A percentile compares a stretch with the other conserved stretches of the same genome.
Evolutionary conservation across 1,140 invertebrate species (phyloP).

Genomic region (Drosophila quadrilineata): DNA sequence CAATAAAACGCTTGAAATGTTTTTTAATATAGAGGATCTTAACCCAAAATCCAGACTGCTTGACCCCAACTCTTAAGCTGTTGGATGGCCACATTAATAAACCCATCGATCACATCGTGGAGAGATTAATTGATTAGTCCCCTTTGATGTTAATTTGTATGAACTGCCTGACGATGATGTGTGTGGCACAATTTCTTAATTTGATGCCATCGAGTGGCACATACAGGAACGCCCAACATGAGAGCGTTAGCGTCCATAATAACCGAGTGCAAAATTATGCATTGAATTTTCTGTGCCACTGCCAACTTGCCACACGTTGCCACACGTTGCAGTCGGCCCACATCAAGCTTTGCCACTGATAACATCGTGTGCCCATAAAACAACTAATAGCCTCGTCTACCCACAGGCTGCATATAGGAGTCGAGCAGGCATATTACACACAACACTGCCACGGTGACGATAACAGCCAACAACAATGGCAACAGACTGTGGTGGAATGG

Average conservation of each 20-base stretch:
- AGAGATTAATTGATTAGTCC: conserved; percentile 62
- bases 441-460: conserved; percentile 53
- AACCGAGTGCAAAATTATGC: conserved; percentile 79
- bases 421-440: conserved; percentile 58
- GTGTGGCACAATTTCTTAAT: conserved; percentile 45
- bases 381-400: conserved; percentile 60
- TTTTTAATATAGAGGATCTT: conserved; percentile 68
- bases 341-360: conserved; percentile 53
- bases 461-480: conserved; percentile 47
- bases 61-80: conserved; percentile 54
- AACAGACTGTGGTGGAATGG: conserved; percentile 6
- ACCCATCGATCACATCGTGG: conserved; percentile 18
- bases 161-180: conserved; percentile 19
- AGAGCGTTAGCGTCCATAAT: conserved; percentile 53
- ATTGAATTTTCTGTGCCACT: conserved; percentile 51
- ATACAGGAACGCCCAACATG: background rate
- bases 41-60: conserved; percentile 61
- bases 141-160: conserved; percentile 61
- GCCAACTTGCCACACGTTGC: background rate
- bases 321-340: conserved; percentile 36
- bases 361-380: conserved; percentile 64
- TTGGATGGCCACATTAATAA: background rate
- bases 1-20: conserved; percentile 73
- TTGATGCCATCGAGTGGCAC: conserved; percentile 29
- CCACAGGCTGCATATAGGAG: conserved; percentile 13